Evolutionary conservation across 2,888 invertebrate genomes (phyloP).

Genomic region (Eristalis intricaria): DNA sequence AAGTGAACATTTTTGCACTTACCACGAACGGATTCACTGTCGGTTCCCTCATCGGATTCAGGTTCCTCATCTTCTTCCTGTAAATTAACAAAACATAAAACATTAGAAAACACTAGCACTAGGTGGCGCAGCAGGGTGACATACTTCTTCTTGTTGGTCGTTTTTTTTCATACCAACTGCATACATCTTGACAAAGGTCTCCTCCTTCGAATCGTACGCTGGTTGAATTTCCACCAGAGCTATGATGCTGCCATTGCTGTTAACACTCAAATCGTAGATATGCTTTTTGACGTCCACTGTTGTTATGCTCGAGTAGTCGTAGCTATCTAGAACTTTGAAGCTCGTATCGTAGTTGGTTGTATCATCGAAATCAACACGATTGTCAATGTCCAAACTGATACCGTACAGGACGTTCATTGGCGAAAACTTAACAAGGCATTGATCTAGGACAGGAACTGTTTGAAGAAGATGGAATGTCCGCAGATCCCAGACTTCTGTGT

Average conservation of each 20-base stretch:
- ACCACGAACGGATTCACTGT: slow-evolving; percentile 79
- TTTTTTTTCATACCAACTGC: slow-evolving; percentile 94
- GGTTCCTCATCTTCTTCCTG: slow-evolving; percentile 86
- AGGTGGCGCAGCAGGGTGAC: slow-evolving; percentile 54
- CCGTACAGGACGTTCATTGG: slow-evolving; percentile 94
- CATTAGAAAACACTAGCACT: background rate
- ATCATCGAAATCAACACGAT: slow-evolving; percentile 87
- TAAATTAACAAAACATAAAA: slow-evolving; percentile 70
- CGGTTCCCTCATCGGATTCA: slow-evolving; percentile 84
- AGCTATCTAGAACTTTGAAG: slow-evolving; percentile 96
- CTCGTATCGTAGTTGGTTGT: slow-evolving; percentile 92
- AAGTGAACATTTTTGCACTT: slow-evolving; percentile 49
- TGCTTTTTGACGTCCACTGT: slow-evolving; percentile 96
- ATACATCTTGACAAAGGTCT: slow-evolving; percentile 94
- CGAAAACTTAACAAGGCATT: slow-evolving; percentile 94
- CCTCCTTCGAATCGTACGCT: slow-evolving; percentile 91
- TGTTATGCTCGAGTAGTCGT: slow-evolving; percentile 96
- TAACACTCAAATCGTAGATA: slow-evolving; percentile 92
- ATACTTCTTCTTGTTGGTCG: slow-evolving; percentile 93
- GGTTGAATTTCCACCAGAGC: slow-evolving; percentile 95
- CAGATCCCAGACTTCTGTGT: slow-evolving; percentile 99
- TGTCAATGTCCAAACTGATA: slow-evolving; percentile 88
- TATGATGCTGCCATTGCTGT: slow-evolving; percentile 92
- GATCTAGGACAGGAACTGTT: slow-evolving; percentile 96
- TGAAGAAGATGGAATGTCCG: slow-evolving; percentile 96